Evolutionary conservation across 1,140 invertebrate genomes (phyloP).

Genomic region (Zaprionus taronus): DNA sequence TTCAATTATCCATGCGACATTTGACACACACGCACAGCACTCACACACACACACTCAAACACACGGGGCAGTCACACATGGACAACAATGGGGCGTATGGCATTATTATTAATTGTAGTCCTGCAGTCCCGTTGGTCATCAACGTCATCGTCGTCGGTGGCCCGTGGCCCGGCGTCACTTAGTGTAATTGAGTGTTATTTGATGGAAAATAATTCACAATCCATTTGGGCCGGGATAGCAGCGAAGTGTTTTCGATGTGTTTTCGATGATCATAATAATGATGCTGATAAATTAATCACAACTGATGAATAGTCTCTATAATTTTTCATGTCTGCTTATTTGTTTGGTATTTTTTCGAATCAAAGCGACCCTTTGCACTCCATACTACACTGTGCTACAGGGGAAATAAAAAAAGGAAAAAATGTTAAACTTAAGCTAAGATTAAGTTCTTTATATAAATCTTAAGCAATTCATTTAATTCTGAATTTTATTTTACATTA

Average conservation of each 20-base stretch:
- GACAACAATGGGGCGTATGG: slow-evolving; percentile 44
- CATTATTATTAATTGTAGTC: slow-evolving; percentile 75
- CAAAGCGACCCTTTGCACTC: neutral
- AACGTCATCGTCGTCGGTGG: slow-evolving; percentile 35
- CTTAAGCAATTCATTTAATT: neutral
- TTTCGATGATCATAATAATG: slow-evolving; percentile 64
- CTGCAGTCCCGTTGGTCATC: slow-evolving; percentile 50
- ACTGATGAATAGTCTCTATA: slow-evolving; percentile 40
- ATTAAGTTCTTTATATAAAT: neutral
- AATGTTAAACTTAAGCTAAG: neutral
- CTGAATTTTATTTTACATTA: too few species aligned
- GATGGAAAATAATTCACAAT: slow-evolving; percentile 76
- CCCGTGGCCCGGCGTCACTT: slow-evolving; percentile 63
- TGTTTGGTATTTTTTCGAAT: neutral
- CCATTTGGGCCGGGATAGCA: slow-evolving; percentile 43
- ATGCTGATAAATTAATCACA: slow-evolving; percentile 74
- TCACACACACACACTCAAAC: neutral
- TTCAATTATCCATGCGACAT: slow-evolving; percentile 79
- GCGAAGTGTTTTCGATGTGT: slow-evolving; percentile 40
- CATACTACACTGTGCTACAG: neutral
- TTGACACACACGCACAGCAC: slow-evolving; percentile 29
- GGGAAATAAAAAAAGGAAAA: neutral
- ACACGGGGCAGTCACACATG: neutral
- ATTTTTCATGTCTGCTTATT: slow-evolving; percentile 45
- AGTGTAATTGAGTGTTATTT: slow-evolving; percentile 77